A percentile compares a stretch with the other conserved stretches of the same genome.
phyloP scores from a whole-genome alignment of 2,113 vertebrate genomes.

The Ophthalmolycus amberensis region DNA sequence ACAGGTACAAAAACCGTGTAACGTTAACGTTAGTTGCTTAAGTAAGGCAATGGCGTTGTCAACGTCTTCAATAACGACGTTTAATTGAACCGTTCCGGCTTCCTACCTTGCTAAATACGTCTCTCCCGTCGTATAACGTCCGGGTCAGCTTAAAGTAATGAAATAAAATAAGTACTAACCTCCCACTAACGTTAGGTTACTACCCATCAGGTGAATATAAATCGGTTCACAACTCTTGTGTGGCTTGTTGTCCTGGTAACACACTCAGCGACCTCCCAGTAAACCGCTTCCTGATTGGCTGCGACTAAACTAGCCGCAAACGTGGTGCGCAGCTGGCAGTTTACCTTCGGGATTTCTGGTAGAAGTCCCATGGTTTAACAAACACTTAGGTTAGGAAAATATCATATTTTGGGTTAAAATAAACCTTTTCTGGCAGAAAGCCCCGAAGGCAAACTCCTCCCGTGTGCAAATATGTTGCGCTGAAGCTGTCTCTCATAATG shows the following conservation, averaged over 20 bases:
- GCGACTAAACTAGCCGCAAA: not conserved
- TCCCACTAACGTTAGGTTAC: not conserved
- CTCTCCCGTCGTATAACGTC: not conserved
- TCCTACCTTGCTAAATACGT: not conserved
- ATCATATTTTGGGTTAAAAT: too few species aligned
- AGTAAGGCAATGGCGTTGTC: not conserved
- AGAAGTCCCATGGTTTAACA: too few species aligned
- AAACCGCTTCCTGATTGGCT: slow-evolving; percentile 63
- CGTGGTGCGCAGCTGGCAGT: not conserved
- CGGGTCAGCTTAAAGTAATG: not conserved
- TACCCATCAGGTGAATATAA: not conserved
- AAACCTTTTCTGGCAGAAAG: too few species aligned
- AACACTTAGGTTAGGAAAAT: too few species aligned
- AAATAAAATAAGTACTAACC: not conserved
- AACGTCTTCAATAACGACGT: not conserved
- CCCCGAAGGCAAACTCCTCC: too few species aligned
- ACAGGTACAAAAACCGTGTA: not conserved
- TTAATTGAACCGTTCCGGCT: too few species aligned
- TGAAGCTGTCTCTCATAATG: not conserved
- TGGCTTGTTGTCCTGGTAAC: slow-evolving; percentile 55
- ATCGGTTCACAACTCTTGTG: not conserved
- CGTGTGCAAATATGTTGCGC: too few species aligned
- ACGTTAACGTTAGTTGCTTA: not conserved
- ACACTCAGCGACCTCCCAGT: not conserved
- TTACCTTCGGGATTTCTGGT: too few species aligned